Conservation (phyloP, 2,113 vertebrate genomes). For the Indri indri region DNA sequence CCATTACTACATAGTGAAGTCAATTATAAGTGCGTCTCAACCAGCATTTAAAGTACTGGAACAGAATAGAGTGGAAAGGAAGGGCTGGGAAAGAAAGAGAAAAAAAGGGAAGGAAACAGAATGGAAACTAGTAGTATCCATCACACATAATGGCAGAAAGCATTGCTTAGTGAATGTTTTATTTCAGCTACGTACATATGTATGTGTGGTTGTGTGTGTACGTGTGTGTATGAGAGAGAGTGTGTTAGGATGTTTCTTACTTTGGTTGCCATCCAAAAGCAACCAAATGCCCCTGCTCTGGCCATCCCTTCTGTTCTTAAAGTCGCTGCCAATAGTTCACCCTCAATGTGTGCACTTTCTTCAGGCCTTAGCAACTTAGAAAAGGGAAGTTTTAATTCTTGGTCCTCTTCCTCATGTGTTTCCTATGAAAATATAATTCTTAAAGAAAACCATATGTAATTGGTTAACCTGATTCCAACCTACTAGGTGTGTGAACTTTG, state of each 20-base stretch:
- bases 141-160: background rate
- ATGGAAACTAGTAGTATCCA: background rate
- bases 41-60: background rate
- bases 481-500: background rate
- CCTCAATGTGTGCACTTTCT: background rate
- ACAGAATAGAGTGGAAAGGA: background rate
- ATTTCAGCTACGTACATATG: background rate
- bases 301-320: background rate
- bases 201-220: background rate
- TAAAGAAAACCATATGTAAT: background rate
- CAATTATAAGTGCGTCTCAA: background rate
- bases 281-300: background rate
- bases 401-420: background rate
- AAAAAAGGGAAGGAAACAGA: background rate
- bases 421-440: slow-evolving; percentile 31
- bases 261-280: background rate
- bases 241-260: background rate
- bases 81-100: background rate
- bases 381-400: background rate
- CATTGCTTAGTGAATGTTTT: background rate
- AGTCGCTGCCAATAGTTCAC: background rate
- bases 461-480: background rate
- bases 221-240: background rate
- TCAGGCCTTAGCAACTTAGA: background rate
- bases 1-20: background rate